Base-by-base conservation (phyloP, 2,888 invertebrate species). In the Acronicta psi region DNA sequence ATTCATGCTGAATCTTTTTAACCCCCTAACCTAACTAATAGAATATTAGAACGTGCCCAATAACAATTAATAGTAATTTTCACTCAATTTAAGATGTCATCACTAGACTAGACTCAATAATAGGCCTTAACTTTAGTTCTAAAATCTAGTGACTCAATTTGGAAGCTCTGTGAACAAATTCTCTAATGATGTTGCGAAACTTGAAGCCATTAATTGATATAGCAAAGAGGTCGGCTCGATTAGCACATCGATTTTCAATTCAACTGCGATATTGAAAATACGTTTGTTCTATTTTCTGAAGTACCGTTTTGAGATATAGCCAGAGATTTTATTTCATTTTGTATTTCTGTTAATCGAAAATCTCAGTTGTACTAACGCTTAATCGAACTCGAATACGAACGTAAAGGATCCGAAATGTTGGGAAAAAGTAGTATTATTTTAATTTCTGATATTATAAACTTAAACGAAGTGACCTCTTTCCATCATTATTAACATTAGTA, bases 201-300 rank as follows among this genome's bases (percentile, higher is more conserved):
- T 76, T 74, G 66, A 51, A 49, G 50, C 69, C 71, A 78, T 78
- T 81, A 78, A 80, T 78, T 79, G 73, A 63, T 59, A 58, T n/a
- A 59, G 43, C 23, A 71, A 73, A 63, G 62, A 67, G 70, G 64
- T 67, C 44, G 46, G 23, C 59, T 45, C 70, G 71, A 79, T 82
- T 79, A 78, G 70, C 77, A 72, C 63, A 73, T 81, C 73, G 75
- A 79, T 76, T 79, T 69, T 68, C 71, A 61, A 73, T 70, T 62
- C 44, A 18, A 61, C 37, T 44, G 20, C 60, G 53, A 62, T 76
- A 75, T 72, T 69, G 71, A 68, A 69, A 73, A 59, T 67, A 47
- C 49, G 18, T 59, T 68, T 56, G 55, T 45, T 59, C 49, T 13
- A 40, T 57, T 69, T 43, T n/a, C 16, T 40, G 29, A 17, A 14